Conservation (phyloP, 2,797 vertebrate species). For the Chaetodon trifasciatus region DNA sequence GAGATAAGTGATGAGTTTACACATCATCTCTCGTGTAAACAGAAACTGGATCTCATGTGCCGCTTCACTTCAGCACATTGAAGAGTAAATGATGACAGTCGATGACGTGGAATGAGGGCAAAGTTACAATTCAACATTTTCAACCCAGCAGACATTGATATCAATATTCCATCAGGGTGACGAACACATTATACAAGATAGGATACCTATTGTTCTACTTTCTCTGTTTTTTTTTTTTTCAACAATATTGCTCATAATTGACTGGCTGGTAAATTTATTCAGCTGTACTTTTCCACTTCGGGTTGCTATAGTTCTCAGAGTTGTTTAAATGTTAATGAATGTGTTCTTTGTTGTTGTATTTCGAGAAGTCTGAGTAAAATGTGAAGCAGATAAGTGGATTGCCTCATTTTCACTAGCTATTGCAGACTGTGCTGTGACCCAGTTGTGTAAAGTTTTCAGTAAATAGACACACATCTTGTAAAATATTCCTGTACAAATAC, state of each 20-base stretch:
- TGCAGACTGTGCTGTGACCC: too few species aligned
- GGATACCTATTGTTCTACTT: not conserved
- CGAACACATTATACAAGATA: not conserved
- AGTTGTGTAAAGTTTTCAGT: too few species aligned
- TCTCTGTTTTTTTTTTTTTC: not conserved
- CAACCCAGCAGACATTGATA: not conserved
- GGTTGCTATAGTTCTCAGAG: too few species aligned
- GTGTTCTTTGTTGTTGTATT: too few species aligned
- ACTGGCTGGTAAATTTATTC: too few species aligned
- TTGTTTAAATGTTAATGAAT: too few species aligned
- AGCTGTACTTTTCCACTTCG: too few species aligned
- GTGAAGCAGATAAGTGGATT: too few species aligned
- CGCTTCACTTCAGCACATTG: not conserved
- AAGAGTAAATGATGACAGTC: not conserved
- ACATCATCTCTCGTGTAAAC: not conserved
- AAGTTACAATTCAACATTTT: not conserved
- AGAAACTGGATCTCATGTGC: conserved; percentile 5
- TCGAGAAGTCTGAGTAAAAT: too few species aligned
- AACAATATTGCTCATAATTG: not conserved
- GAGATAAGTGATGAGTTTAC: not conserved
- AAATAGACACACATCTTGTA: too few species aligned
- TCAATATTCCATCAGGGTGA: not conserved
- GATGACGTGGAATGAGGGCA: not conserved
- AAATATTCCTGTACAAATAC: too few species aligned
- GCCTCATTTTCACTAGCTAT: too few species aligned